phyloP scores from a whole-genome alignment of 2,113 vertebrate genomes.

The Xenopus tropicalis region UCB_Xtro_10.0 CM004447.2:139991501-139992000 shows the following conservation, averaged over 20 bases:
- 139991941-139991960: too few relatives aligned
- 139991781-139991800: constrained; percentile 8
- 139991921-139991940: too few relatives aligned
- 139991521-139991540: not conserved
- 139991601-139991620: constrained; percentile 7
- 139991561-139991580: constrained; percentile 13
- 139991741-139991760: constrained; percentile 9
- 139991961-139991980: too few relatives aligned
- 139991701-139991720: constrained; percentile 1
- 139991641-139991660: constrained; percentile 16
- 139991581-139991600: constrained; percentile 3
- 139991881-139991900: too few relatives aligned
- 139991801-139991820: not conserved
- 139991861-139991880: too few relatives aligned
- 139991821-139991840: too few relatives aligned
- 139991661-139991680: constrained; percentile 30
- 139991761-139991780: constrained; percentile 27
- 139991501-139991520: not conserved
- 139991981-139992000: too few relatives aligned
- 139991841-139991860: too few relatives aligned
- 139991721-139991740: not conserved
- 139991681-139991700: constrained; percentile 26
- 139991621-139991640: constrained; percentile 1
- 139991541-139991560: constrained; percentile 10
- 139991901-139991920: too few relatives aligned